Evolutionary conservation across 2,113 vertebrate genomes (phyloP).

Genomic region (Mirza zaza): DNA sequence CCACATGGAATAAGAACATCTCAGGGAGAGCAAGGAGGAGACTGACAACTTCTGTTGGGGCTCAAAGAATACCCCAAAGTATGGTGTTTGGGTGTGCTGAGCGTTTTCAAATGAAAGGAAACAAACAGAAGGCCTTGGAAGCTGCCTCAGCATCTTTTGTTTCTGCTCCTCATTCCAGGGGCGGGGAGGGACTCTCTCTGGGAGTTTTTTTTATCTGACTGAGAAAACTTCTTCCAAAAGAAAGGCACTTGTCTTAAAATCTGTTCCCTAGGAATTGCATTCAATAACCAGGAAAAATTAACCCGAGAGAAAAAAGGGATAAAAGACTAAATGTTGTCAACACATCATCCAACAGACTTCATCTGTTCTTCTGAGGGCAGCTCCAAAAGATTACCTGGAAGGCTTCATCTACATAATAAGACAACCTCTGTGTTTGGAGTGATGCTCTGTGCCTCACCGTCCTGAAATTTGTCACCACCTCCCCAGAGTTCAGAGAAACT

Average conservation of each 20-base stretch:
- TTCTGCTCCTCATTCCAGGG: neutral
- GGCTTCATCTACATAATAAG: neutral
- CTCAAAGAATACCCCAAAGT: neutral
- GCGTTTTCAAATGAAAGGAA: neutral
- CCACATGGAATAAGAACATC: neutral
- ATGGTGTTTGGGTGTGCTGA: neutral
- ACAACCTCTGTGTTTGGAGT: neutral
- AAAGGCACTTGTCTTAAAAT: neutral
- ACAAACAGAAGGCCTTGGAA: neutral
- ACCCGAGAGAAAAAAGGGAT: neutral
- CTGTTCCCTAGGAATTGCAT: neutral
- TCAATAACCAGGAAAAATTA: neutral
- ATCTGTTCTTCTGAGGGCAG: neutral
- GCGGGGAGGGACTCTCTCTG: neutral
- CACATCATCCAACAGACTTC: neutral
- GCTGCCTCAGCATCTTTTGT: neutral
- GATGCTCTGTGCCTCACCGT: neutral
- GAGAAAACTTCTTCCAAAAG: neutral
- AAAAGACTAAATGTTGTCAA: neutral
- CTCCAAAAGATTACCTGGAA: neutral
- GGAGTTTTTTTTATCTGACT: neutral
- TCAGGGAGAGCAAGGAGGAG: neutral
- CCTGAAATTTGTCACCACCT: neutral
- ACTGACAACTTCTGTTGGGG: neutral
- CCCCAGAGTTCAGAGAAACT: neutral